A percentile compares a stretch with the other conserved stretches of the same genome.
Conservation (phyloP, 2,888 invertebrate genomes). For the Scrobipalpa atriplicella region DNA sequence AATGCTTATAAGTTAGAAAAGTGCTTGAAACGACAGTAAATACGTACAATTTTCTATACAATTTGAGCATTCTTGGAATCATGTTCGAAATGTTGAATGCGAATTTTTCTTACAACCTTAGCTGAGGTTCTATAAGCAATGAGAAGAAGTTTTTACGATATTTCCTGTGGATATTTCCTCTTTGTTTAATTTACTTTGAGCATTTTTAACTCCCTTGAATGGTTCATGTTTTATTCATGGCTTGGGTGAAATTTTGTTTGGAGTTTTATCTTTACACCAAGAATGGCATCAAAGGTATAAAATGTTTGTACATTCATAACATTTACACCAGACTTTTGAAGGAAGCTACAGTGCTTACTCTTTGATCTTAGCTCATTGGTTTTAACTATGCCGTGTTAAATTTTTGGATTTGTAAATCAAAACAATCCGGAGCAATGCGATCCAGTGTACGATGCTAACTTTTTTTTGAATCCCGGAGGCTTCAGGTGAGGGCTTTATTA, state of each 20-base stretch:
- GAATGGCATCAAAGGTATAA: neutral
- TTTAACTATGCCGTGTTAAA: too few relatives aligned
- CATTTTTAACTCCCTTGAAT: neutral
- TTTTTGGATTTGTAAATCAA: too few relatives aligned
- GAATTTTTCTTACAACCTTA: neutral
- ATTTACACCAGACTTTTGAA: too few relatives aligned
- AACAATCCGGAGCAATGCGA: too few relatives aligned
- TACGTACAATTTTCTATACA: neutral
- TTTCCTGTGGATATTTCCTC: neutral
- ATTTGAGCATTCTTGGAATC: neutral
- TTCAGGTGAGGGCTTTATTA: too few relatives aligned
- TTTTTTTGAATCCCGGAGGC: too few relatives aligned
- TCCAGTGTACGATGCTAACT: too few relatives aligned
- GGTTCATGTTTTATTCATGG: constrained; percentile 4
- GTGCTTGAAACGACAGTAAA: constrained; percentile 10
- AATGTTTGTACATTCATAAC: neutral
- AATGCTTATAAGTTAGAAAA: constrained; percentile 16
- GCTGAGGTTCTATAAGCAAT: neutral
- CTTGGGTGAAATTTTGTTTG: neutral
- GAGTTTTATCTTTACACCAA: neutral
- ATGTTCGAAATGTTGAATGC: neutral
- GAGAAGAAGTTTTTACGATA: constrained; percentile 9
- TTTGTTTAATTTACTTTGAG: constrained; percentile 7
- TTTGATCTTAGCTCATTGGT: too few relatives aligned
- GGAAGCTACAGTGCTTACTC: too few relatives aligned